phyloP scores from a whole-genome alignment of 1,140 invertebrate genomes.

The Pseudomyrmex dendroicus region DNA sequence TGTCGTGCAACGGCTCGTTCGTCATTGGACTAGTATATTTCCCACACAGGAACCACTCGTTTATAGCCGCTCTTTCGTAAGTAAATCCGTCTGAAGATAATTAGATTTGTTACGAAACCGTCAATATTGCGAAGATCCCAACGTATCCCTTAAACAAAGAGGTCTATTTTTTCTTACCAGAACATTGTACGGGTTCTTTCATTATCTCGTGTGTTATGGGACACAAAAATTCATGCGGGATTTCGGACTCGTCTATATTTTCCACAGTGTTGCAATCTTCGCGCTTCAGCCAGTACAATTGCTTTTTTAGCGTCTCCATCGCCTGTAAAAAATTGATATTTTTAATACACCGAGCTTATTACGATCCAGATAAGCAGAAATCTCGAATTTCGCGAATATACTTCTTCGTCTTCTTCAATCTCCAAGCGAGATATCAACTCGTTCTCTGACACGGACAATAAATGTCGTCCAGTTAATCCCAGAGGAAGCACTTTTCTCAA shows the following conservation, averaged over 20 bases:
- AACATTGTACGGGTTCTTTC: constrained; percentile 90
- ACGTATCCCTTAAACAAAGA: background rate
- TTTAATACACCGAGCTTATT: too few species aligned
- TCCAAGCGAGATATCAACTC: constrained; percentile 85
- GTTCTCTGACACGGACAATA: constrained; percentile 86
- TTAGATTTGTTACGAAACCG: background rate
- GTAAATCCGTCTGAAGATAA: constrained; percentile 89
- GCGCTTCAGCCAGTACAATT: constrained; percentile 86
- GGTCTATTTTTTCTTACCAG: constrained; percentile 83
- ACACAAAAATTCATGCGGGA: constrained; percentile 91
- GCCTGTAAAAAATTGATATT: constrained; percentile 62
- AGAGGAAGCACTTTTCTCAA: constrained; percentile 83
- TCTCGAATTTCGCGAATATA: constrained; percentile 48
- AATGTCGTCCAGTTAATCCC: constrained; percentile 87
- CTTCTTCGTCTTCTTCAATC: constrained; percentile 80
- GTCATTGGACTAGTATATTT: constrained; percentile 92
- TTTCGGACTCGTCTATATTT: constrained; percentile 75
- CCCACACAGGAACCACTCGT: constrained; percentile 90
- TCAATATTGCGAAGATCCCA: background rate
- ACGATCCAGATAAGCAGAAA: too few species aligned
- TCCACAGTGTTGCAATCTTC: constrained; percentile 73
- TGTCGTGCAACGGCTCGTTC: constrained; percentile 87
- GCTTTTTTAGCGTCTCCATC: constrained; percentile 74
- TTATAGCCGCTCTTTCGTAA: constrained; percentile 91
- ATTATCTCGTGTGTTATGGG: constrained; percentile 93